A percentile compares a stretch with the other conserved stretches of the same genome.
Conservation (phyloP, 2,797 vertebrate genomes). For the Decapterus maruadsi region DNA sequence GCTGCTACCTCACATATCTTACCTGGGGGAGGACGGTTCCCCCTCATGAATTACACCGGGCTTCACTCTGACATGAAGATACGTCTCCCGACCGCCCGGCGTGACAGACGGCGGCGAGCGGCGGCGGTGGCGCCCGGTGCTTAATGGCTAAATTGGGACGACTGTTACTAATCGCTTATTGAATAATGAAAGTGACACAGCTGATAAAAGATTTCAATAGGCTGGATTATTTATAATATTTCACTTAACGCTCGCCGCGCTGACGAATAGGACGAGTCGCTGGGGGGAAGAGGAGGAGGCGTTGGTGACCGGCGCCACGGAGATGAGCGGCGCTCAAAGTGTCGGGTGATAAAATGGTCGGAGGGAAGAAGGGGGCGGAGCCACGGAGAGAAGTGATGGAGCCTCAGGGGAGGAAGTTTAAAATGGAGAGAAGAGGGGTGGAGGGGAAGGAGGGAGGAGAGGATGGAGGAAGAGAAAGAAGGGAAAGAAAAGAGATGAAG, state of each 20-base stretch:
- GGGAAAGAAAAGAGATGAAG: too few relatives aligned
- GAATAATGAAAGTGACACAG: conserved; percentile 96
- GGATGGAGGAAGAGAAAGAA: not conserved
- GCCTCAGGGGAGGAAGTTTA: not conserved
- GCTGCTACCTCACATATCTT: conserved; percentile 41
- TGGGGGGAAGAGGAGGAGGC: conserved; percentile 63
- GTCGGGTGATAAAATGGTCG: conserved; percentile 5
- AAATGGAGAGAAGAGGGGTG: not conserved
- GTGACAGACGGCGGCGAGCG: conserved; percentile 74
- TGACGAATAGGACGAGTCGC: conserved; percentile 83
- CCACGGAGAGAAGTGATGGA: too few relatives aligned
- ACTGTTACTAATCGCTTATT: conserved; percentile 91
- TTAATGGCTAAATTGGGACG: conserved; percentile 90
- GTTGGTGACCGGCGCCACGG: too few relatives aligned
- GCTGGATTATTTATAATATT: conserved; percentile 92
- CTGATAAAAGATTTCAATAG: conserved; percentile 96
- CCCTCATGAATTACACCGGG: conserved; percentile 81
- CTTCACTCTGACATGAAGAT: conserved; percentile 81
- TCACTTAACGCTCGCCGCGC: conserved; percentile 86
- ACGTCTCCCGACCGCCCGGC: conserved; percentile 74
- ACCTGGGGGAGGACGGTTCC: conserved; percentile 73
- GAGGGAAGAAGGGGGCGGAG: conserved; percentile 8
- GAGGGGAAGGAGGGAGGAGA: not conserved
- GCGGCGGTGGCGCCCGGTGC: conserved; percentile 72
- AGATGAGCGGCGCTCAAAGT: conserved; percentile 42